A percentile compares a stretch with the other conserved stretches of the same genome.
Evolutionary conservation across 1,140 invertebrate genomes (phyloP).

Genomic region (Brachionus asplanchnoidis): DNA sequence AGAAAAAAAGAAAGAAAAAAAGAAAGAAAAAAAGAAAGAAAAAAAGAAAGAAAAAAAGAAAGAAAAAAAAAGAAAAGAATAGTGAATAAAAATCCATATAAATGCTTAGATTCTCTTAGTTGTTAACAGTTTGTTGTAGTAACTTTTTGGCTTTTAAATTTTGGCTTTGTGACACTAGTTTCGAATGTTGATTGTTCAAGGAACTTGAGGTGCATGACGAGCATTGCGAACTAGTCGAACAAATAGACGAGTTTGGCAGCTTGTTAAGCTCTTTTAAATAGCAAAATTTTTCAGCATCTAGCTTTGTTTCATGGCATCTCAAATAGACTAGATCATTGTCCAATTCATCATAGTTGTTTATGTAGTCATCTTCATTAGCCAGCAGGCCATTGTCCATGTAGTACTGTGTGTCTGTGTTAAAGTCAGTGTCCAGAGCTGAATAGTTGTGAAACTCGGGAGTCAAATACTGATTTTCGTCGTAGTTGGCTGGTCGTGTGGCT

Average conservation of each 20-base stretch:
- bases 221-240: neutral
- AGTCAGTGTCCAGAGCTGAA: neutral
- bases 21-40: neutral
- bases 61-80: neutral
- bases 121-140: neutral
- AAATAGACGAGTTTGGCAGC: neutral
- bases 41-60: neutral
- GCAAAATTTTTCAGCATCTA: neutral
- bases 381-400: neutral
- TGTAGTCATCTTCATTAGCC: neutral
- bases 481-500: neutral
- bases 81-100: neutral
- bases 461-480: conserved; percentile 35
- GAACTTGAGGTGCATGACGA: neutral
- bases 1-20: neutral
- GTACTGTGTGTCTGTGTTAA: conserved; percentile 25
- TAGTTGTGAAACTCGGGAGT: conserved; percentile 25
- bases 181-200: neutral
- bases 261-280: neutral
- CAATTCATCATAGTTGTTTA: neutral
- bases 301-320: neutral
- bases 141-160: neutral
- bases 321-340: conserved; percentile 1
- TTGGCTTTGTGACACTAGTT: neutral
- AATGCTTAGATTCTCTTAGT: neutral